Evolutionary conservation across 2,797 vertebrate genomes (phyloP).

Genomic region (Pachyuromys duprasi): DNA sequence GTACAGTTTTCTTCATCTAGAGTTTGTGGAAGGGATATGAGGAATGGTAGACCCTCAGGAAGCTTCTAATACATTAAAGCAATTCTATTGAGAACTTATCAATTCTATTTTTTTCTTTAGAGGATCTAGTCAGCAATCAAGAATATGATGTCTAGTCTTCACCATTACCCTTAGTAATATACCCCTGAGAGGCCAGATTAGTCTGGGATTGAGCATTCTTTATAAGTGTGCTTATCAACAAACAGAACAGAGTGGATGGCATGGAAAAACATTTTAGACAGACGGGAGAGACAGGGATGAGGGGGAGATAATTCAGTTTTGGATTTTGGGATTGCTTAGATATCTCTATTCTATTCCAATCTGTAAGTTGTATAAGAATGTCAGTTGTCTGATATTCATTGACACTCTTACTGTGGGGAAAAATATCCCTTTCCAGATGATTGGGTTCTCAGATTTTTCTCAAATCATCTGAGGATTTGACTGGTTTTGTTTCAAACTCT

Average conservation of each 20-base stretch:
- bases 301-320: background rate
- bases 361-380: background rate
- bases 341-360: background rate
- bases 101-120: background rate
- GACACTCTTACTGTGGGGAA: background rate
- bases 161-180: background rate
- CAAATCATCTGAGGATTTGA: background rate
- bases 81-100: background rate
- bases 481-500: constrained; percentile 39
- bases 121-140: background rate
- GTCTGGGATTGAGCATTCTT: background rate
- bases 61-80: background rate
- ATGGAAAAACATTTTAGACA: background rate
- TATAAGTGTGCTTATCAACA: background rate
- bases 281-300: background rate
- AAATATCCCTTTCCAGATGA: background rate
- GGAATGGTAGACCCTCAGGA: background rate
- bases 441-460: background rate
- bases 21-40: background rate
- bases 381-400: background rate
- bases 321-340: constrained; percentile 16
- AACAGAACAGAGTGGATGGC: background rate
- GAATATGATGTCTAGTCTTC: background rate
- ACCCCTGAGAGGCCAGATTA: background rate
- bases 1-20: background rate